Percentiles rank a stretch among this genome's conserved stretches.
These are phyloP conservation scores for Callospermophilus lateralis DNA, from an alignment of 2,113 vertebrate species.

Conservation along the genomic window DNA sequence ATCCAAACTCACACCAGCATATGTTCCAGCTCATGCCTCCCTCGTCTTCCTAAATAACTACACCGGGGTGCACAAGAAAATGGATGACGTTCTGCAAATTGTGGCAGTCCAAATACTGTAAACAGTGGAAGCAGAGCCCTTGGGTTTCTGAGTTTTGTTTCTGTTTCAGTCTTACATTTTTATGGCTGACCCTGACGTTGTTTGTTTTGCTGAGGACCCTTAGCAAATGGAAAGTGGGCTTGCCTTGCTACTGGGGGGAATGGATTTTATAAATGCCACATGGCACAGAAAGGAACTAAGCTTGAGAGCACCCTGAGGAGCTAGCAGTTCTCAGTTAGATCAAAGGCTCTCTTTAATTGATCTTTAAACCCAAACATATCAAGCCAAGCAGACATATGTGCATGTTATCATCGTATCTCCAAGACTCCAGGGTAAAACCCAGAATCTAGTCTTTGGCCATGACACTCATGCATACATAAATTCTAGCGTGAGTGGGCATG, in stretches of 20 bases:
- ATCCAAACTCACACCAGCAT: background rate
- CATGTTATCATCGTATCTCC: background rate
- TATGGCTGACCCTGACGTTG: background rate
- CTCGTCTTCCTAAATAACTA: constrained; percentile 24
- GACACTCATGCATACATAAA: background rate
- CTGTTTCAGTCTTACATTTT: background rate
- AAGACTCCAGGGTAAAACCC: background rate
- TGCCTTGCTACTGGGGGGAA: background rate
- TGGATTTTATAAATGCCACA: background rate
- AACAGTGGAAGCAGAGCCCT: background rate
- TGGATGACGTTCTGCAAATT: background rate
- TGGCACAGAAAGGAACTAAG: background rate
- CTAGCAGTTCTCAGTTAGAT: background rate
- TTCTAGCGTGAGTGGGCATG: background rate
- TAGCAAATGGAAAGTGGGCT: background rate
- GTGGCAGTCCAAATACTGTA: background rate
- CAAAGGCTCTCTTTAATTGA: background rate
- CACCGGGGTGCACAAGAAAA: background rate
- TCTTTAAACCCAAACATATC: background rate
- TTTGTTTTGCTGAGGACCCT: background rate
- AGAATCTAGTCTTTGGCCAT: background rate
- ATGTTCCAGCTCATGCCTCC: background rate
- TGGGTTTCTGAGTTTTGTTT: background rate
- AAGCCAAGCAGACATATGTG: background rate
- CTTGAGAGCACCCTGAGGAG: background rate